Base-by-base conservation (phyloP, 1,140 invertebrate species). In the Drosophila mojavensis region DNA sequence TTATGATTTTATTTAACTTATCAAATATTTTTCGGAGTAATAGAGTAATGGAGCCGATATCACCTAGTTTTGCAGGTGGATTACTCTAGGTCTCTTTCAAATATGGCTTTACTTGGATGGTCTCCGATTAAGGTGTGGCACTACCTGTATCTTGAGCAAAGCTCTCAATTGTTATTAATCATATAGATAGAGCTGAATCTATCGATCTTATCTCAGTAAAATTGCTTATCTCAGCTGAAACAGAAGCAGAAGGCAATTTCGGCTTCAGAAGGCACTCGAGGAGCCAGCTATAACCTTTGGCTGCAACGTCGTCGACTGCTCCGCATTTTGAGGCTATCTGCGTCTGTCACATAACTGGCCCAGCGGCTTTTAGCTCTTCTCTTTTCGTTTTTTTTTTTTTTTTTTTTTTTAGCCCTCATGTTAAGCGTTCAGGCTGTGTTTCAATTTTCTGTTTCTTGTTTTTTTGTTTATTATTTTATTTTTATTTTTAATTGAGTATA, bases 401-500 rank as follows among this genome's bases (percentile, higher is more conserved):
- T 7, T 33, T 0, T 33, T 9, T 39, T 39, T 39, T 3, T 56
- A 58, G 45, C 71, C 71, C 65, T 62, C 65, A 62, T 73, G 70
- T 72, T 72, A 71, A 63, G 17, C 41, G 43, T 17, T 9, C 55
- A 17, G 54, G 30, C 36, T 15, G 17, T 47, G 48, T n/a, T 30
- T 63, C 45, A 50, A 41, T 24, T 55, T 54, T 11, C 41, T 1
- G 10, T 20, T 45, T 45, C 13, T 20, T 36, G 17, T 43, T 51
- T 17, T 17, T 48, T 56, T 33, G 43, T 65, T 71, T 36, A 4
- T 13, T 28, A 36, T 24, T 15, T 54, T 33, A n/a, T 62, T 53
- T 60, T 54, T 13, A n/a, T 48, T 79, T 81, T 86, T 86, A 86
- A 86, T 86, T 89, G 85, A 78, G 72, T 89, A 88, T 86, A 88